These are phyloP conservation scores for Nycticryphes semicollaris DNA, from an alignment of 2,113 vertebrate species.

Conservation along the genomic window DNA sequence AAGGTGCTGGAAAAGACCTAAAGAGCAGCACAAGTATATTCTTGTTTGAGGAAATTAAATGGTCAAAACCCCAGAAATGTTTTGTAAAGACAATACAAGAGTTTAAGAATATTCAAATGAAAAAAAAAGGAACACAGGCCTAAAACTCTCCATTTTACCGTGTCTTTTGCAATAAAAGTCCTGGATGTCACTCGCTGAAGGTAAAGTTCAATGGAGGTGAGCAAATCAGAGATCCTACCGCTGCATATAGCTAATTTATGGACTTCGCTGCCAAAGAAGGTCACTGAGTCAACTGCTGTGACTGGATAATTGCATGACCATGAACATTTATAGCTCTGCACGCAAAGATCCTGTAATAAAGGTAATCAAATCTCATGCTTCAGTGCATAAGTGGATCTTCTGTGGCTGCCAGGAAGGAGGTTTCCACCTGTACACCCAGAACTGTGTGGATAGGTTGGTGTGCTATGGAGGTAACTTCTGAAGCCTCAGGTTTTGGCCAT, in stretches of 20 bases:
- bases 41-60: neutral
- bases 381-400: slow-evolving; percentile 16
- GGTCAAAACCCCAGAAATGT: neutral
- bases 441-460: neutral
- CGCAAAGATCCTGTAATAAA: slow-evolving; percentile 41
- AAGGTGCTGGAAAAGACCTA: neutral
- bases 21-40: neutral
- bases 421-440: neutral
- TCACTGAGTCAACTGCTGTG: slow-evolving; percentile 36
- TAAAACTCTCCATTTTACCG: neutral
- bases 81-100: neutral
- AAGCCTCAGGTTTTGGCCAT: slow-evolving; percentile 4
- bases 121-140: neutral
- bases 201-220: neutral
- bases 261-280: slow-evolving; percentile 1
- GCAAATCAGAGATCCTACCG: neutral
- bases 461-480: neutral
- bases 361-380: slow-evolving; percentile 64
- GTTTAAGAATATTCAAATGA: neutral
- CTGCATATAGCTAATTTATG: neutral
- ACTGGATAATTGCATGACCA: slow-evolving; percentile 44
- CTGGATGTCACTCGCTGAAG: neutral
- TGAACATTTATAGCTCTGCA: slow-evolving; percentile 32
- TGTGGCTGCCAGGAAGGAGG: neutral
- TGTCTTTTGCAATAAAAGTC: neutral